Base-by-base conservation (phyloP, 2,113 vertebrate species). In the Oriolus oriolus region DNA sequence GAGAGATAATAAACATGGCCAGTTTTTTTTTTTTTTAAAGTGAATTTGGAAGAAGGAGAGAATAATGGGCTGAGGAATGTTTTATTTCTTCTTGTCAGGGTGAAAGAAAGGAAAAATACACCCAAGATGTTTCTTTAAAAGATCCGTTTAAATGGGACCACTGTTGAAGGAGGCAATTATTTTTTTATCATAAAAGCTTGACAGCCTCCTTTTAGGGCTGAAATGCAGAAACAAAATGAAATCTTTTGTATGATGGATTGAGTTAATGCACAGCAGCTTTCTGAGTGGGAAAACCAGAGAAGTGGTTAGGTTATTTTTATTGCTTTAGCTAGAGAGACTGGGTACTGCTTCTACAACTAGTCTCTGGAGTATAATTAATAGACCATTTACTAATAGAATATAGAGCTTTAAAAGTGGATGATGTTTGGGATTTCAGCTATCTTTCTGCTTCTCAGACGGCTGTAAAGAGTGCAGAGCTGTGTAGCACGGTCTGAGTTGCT, bases 121-220 rank as follows among this genome's bases (percentile, higher is more conserved):
- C 35, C 56, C 56, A 83, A 92, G 82, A 87, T 87, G 49, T 77
- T 44, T 92, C 64, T 90, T 92, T 88, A 84, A 92, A 96, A 96
- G 80, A 92, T 68, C 47, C 37, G 69, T 92, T 96, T 94, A 96
- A 94, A 93, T 82, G 6, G 61, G 76, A 84, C 92, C 61, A 82
- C 57, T 94, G 83, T 56, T 10, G 9, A 92, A 92, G 49, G 53
- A 90, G 92, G 73, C 79, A 93, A 90, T 97, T 94, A 84, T 89
- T 94, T 95, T 93, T 95, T 95, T 78, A 71, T 91, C 90, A 71
- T 81, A 75, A 92, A 91, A 96, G 90, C 75, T 84, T 96, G 96
- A 94, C 95, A 96, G 92, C 47, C 50, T 93, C 76, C 56, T 96
- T 95, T 93, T 89, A 89, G 56, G 80, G 16, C 41, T 95, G 95